Base-by-base conservation (phyloP, 1,140 invertebrate species). In the Ptiloglossa arizonensis region DNA sequence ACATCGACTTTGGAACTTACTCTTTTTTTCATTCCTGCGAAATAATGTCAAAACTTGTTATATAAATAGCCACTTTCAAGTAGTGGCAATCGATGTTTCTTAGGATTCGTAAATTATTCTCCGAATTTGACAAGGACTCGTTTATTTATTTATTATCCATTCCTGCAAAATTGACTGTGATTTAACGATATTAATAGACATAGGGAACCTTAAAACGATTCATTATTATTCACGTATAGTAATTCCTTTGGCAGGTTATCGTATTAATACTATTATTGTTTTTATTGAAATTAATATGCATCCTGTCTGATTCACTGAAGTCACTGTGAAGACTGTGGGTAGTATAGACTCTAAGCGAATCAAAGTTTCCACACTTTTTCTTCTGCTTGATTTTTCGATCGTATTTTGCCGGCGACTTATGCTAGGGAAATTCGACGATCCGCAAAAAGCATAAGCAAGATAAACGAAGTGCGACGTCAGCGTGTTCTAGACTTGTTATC, bases 151-250 rank as follows among this genome's bases (percentile, higher is more conserved):
- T 71, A 80, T 87, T 86, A 82, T 82, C 84, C 82, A 81, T 81
- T 79, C 82, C 76, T 80, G 67, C 80, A 82, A 88, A 89, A 89
- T 88, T 88, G 86, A 88, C 88, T 89, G 88, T 89, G 88, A 89
- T 89, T 81, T 88, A 87, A 86, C 71, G 78, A 88, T 86, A 85
- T 82, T 80, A 22, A 73, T 86, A 86, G 80, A 82, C 63, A 80
- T 86, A 86, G 71, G 76, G 54, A 59, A 64, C 68, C 54, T 64
- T 22, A 70, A 85, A 85, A 69, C 8, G 27, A 69, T 79, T 85
- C 69, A 68, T 83, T 72, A 32, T 75, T 82, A 81, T 52, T 27
- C 54, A 22, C 50, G 22, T 66, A 62, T 59, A 54, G 8, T 41
- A 66, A 70, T 78, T 59, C 22, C 52, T 48, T 73, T 73, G n/a